Percentiles rank a stretch among this genome's conserved stretches.
Evolutionary conservation across 2,888 invertebrate species (phyloP).

Genomic region (Thelaira solivaga): DNA sequence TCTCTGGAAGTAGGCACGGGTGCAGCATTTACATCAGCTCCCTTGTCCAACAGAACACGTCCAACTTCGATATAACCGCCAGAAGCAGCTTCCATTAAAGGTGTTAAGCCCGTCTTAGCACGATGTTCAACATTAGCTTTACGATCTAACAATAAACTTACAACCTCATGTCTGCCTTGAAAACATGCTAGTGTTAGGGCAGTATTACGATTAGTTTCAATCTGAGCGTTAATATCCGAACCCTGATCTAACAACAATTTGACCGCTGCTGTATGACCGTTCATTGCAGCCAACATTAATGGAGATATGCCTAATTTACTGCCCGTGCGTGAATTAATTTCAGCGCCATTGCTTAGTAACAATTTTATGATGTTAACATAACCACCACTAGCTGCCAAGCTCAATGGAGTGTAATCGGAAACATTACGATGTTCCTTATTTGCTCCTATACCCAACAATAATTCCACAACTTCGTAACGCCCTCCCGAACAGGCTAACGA

Average conservation of each 20-base stretch:
- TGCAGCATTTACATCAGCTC: slow-evolving; percentile 98
- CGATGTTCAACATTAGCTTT: slow-evolving; percentile 99
- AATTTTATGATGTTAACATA: slow-evolving; percentile 99
- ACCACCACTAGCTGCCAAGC: slow-evolving; percentile 97
- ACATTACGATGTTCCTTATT: slow-evolving; percentile 99
- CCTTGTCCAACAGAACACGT: slow-evolving; percentile 94
- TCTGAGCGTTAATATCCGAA: slow-evolving; percentile 99
- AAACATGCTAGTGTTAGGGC: slow-evolving; percentile 99
- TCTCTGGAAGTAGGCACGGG: slow-evolving; percentile 98
- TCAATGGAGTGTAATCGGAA: slow-evolving; percentile 99
- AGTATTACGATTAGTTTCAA: slow-evolving; percentile 99
- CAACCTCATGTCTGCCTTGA: slow-evolving; percentile 99
- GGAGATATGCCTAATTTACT: slow-evolving; percentile 99
- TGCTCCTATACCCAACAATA: slow-evolving; percentile 91
- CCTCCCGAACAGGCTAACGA: slow-evolving; percentile 98
- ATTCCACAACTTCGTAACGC: slow-evolving; percentile 95
- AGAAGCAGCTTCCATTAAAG: slow-evolving; percentile 99
- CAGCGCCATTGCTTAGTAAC: slow-evolving; percentile 94
- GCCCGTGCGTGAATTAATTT: slow-evolving; percentile 98
- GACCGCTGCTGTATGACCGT: slow-evolving; percentile 97
- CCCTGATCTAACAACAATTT: slow-evolving; percentile 97
- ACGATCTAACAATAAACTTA: slow-evolving; percentile 94
- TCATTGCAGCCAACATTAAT: slow-evolving; percentile 99
- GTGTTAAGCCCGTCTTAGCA: slow-evolving; percentile 98
- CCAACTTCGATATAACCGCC: slow-evolving; percentile 99